phyloP scores from a whole-genome alignment of 2,113 vertebrate genomes.

The zebrafish (Danio rerio) region DNA sequence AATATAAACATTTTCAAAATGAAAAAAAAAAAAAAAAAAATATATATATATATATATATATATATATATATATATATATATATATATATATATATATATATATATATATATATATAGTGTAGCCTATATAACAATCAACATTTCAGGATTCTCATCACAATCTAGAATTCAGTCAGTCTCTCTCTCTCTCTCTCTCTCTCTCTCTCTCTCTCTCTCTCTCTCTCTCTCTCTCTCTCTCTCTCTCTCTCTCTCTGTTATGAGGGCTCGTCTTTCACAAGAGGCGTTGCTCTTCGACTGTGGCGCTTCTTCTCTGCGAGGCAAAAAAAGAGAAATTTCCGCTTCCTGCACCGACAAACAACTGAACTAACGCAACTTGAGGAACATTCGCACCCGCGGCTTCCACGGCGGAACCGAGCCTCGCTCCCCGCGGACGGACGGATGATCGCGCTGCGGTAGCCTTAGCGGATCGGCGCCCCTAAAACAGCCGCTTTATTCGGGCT shows the following conservation, averaged over 20 bases:
- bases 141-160: too few relatives aligned
- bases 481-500: constrained; percentile 8
- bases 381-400: not conserved
- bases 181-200: constrained; percentile 14
- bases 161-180: not conserved
- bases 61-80: too few relatives aligned
- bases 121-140: too few relatives aligned
- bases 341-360: constrained; percentile 70
- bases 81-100: too few relatives aligned
- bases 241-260: constrained; percentile 16
- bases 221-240: constrained; percentile 28
- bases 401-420: not conserved
- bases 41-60: too few relatives aligned
- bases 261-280: constrained; percentile 62
- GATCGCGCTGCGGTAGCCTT: not conserved
- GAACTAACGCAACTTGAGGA: constrained; percentile 47
- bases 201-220: not conserved
- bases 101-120: too few relatives aligned
- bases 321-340: constrained; percentile 75
- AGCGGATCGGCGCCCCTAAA: constrained; percentile 29
- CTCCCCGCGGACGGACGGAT: constrained; percentile 19
- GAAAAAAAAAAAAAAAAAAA: too few relatives aligned
- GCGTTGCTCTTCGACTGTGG: constrained; percentile 66
- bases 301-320: constrained; percentile 51
- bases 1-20: too few relatives aligned